Base-by-base conservation (phyloP, 2,888 invertebrate genomes). In the Chrysina gloriosa region DNA sequence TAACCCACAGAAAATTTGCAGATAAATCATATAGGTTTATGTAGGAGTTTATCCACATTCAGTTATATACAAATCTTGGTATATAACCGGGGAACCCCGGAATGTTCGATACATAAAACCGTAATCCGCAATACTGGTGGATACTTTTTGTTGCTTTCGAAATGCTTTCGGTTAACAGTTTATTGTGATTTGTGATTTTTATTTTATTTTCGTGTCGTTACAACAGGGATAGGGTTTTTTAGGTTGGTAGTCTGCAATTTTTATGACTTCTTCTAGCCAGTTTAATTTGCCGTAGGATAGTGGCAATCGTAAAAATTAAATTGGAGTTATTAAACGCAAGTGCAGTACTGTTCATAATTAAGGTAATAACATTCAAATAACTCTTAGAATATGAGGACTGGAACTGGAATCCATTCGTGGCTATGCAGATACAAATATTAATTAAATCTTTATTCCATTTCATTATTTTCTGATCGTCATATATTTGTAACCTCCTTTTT, bases 21-120 rank as follows among this genome's bases (percentile, higher is more conserved):
- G 63, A 63, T 67, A 63, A 54, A 67, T 56, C 67, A 61, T 47
- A 27, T 48, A 63, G 63, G 67, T 66, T 66, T 66, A 66, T 39
- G 58, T 39, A 39, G 58, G 58, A 58, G 42, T 58, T 58, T 58
- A 58, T 58, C 23, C 58, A 58, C 23, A 14, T 58, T 45, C 31
- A 31, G 31, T 16, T 31, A 9, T 29, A 25, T 39, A 14, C 58
- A 39, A 39, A 58, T 58, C 58, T 58, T 58, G 19, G 23, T 39
- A 39, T 39, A 58, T 39, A 21, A 27, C 27, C 11, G 14, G 50
- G 39, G 16, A 25, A 4, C 29, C 7, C 31, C 31, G 23, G 2
- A 39, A 39, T 23, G 25, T 39, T 36, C 58, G 58, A 23, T 58
- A 58, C 58, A 7, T 58, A 58, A 56, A 56, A 36, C 23, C 23